Percentiles rank a stretch among this genome's conserved stretches.
Evolutionary conservation across 2,113 vertebrate species (phyloP).

Genomic region (Pituophis catenifer): DNA sequence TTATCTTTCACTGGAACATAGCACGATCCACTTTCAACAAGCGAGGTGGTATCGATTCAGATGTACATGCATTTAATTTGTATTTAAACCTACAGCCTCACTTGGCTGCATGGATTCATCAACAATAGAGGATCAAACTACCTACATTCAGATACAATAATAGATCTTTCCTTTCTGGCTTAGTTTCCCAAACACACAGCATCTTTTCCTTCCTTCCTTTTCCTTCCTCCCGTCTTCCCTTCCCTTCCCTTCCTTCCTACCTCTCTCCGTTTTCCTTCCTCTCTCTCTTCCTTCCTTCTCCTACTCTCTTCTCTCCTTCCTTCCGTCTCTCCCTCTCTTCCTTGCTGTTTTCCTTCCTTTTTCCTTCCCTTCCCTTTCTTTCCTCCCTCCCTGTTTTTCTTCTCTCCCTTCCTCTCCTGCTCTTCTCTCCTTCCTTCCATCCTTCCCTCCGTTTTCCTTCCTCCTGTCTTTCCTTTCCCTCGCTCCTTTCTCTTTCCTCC

Average conservation of each 20-base stretch:
- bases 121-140: background rate
- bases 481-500: too few relatives aligned
- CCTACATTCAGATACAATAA: background rate
- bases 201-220: background rate
- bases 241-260: too few relatives aligned
- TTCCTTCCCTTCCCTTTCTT: too few relatives aligned
- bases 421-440: too few relatives aligned
- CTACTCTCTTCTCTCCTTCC: too few relatives aligned
- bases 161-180: background rate
- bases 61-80: background rate
- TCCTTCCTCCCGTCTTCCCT: too few relatives aligned
- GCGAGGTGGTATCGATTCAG: background rate
- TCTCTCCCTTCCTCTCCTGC: too few relatives aligned
- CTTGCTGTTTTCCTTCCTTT: too few relatives aligned
- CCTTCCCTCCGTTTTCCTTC: too few relatives aligned
- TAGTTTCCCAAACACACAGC: background rate
- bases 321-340: fast-evolving
- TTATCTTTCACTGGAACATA: background rate
- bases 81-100: background rate
- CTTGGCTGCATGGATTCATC: background rate
- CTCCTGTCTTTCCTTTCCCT: too few relatives aligned
- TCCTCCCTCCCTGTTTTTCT: too few relatives aligned
- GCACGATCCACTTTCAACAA: background rate
- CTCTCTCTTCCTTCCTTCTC: background rate
- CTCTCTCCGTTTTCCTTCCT: background rate